Conservation (phyloP, 1,140 invertebrate species). For the Drosophila suzukii region DNA sequence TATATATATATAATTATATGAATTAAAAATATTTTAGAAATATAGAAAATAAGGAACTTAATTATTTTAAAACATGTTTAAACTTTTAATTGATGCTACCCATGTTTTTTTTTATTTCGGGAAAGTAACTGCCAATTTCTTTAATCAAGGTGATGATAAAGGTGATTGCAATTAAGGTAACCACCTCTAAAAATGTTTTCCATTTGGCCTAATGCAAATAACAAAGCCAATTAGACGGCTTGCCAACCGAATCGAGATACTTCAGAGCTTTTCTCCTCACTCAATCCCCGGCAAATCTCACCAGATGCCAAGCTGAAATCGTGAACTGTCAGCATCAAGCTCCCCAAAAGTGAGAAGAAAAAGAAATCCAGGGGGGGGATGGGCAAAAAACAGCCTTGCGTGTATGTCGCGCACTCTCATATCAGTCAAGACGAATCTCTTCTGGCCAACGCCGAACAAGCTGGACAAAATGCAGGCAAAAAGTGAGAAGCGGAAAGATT, state of each 20-base stretch:
- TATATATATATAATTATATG: too few species aligned
- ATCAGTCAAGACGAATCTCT: constrained; percentile 76
- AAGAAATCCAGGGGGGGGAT: not conserved
- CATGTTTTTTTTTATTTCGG: too few species aligned
- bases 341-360: constrained; percentile 7
- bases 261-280: constrained; percentile 8
- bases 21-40: not conserved
- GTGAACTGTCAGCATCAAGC: constrained; percentile 63
- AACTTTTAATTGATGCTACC: too few species aligned
- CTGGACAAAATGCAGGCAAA: constrained; percentile 41
- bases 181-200: not conserved
- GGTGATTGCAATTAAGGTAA: constrained; percentile 10
- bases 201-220: constrained; percentile 18
- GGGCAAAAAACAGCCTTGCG: constrained; percentile 51
- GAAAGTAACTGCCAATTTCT: not conserved
- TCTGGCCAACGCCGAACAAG: constrained; percentile 54
- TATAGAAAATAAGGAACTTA: too few species aligned
- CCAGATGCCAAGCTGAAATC: constrained; percentile 63
- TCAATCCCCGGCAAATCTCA: constrained; percentile 41
- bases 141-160: not conserved
- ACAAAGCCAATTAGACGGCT: constrained; percentile 54
- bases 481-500: constrained; percentile 78
- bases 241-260: constrained; percentile 37
- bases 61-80: too few species aligned
- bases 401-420: constrained; percentile 70